Evolutionary conservation across 1,140 invertebrate species (phyloP), one percentile per base, ranked within the genome.

Genomic region (Rhysida immarginata): DNA sequence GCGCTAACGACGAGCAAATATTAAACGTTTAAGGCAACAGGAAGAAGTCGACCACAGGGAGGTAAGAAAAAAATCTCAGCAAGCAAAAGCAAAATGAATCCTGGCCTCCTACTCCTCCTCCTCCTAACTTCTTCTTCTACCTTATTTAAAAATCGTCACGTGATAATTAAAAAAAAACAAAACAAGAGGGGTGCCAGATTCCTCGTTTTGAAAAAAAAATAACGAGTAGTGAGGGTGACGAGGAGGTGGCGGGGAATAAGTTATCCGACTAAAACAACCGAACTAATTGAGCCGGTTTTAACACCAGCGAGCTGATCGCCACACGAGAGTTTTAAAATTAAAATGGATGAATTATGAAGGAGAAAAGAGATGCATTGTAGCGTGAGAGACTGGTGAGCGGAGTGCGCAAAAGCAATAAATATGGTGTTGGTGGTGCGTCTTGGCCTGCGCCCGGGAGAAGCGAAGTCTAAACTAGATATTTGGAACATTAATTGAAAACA

Each of bases 401-500:
- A n/a, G n/a, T 23, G 8, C 21, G 44, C 44, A 46, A 46, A 20
- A 46, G 44, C 44, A 46, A 51, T 27, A 51, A 51, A 51, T 25
- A 26, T 27, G 26, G 49, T 23, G 11, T 20, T 20, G 44, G n/a
- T 5, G 8, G 20, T 20, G 41, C 44, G 5, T 11, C 44, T 20
- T 46, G 8, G 5, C 44, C 44, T 46, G 44, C 44, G 5, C 18
- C 44, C 44, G 16, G 21, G 5, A 46, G 44, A 46, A 46, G 5
- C 20, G 8, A 13, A 20, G 44, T 46, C 18, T 3, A 46, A 20
- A 46, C 44, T 8, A 46, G 25, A 35, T 53, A 53, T 53, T 35
- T 53, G 51, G 23, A 8, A 41, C 51, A 35, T 26, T 53, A 53
- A 53, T 53, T 53, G 51, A 53, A 41, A 21, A 26, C 51, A n/a